Evolutionary conservation across 2,113 vertebrate genomes (phyloP).

Genomic region (Cacatua alba): DNA sequence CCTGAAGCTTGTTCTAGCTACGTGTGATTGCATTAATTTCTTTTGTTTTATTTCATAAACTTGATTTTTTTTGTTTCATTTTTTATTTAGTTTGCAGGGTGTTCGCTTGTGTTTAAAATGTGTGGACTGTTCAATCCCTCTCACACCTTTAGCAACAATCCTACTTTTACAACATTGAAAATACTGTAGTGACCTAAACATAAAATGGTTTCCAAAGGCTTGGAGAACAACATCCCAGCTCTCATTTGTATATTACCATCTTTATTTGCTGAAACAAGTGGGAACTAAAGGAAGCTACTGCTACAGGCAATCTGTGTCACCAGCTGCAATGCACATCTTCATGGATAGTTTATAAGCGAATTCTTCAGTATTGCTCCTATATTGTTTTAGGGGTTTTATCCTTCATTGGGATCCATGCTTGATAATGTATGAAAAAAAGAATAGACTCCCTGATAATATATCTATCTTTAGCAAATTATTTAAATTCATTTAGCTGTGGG

Average conservation of each 20-base stretch:
- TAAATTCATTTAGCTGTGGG: background rate
- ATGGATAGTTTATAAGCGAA: background rate
- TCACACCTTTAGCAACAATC: background rate
- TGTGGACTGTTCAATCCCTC: background rate
- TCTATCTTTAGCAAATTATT: background rate
- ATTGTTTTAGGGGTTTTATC: background rate
- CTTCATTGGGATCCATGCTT: background rate
- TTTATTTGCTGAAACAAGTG: constrained; percentile 67
- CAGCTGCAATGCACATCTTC: background rate
- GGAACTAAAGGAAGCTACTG: background rate
- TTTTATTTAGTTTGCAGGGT: background rate
- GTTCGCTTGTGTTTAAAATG: background rate
- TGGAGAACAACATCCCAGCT: background rate
- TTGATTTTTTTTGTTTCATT: background rate
- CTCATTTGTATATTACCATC: constrained; percentile 19
- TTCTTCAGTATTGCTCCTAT: background rate
- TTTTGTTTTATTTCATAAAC: background rate
- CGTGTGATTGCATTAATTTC: background rate
- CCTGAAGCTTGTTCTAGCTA: background rate
- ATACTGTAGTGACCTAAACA: background rate
- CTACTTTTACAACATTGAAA: background rate
- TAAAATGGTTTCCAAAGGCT: background rate
- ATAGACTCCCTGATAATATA: background rate
- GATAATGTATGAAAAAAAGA: background rate
- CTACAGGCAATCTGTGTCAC: constrained; percentile 13